A percentile compares a stretch with the other conserved stretches of the same genome.
These are phyloP conservation scores for Ascaphus truei DNA, from an alignment of 2,113 vertebrate species.

Conservation along the genomic window DNA sequence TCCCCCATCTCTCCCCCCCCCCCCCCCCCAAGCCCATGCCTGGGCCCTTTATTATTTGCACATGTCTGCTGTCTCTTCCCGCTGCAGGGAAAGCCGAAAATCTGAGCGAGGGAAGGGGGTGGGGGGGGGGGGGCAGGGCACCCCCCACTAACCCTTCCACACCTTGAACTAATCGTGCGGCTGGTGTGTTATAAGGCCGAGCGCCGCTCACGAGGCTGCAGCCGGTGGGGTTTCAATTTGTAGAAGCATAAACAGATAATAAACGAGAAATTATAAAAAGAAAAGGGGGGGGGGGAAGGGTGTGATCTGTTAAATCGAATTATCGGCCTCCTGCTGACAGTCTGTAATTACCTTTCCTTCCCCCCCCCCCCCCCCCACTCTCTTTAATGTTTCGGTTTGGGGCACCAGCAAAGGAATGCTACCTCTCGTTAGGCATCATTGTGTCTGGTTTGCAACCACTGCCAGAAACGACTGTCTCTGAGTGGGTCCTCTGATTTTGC, in stretches of 20 bases:
- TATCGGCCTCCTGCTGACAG: slow-evolving; percentile 91
- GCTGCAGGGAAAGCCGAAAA: slow-evolving; percentile 94
- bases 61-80: slow-evolving; percentile 93
- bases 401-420: slow-evolving; percentile 73
- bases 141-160: slow-evolving; percentile 85
- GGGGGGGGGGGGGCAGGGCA: slow-evolving; percentile 75
- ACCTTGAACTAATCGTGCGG: slow-evolving; percentile 98
- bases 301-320: slow-evolving; percentile 99
- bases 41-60: slow-evolving; percentile 98
- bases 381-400: slow-evolving; percentile 83
- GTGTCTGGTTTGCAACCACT: slow-evolving; percentile 12
- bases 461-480: too few species aligned
- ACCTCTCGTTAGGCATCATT: slow-evolving; percentile 77
- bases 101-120: slow-evolving; percentile 79
- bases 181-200: slow-evolving; percentile 75
- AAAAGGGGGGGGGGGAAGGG: slow-evolving; percentile 64
- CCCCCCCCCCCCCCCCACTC: slow-evolving; percentile 60
- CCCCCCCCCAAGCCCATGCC: slow-evolving; percentile 84
- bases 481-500: too few species aligned
- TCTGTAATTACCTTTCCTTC: slow-evolving; percentile 79
- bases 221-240: slow-evolving; percentile 99
- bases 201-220: slow-evolving; percentile 65
- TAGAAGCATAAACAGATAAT: slow-evolving; percentile 99
- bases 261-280: slow-evolving; percentile 73
- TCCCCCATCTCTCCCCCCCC: slow-evolving; percentile 53